phyloP scores from a whole-genome alignment of 2,113 vertebrate genomes.

The Oreotrochilus melanogaster region DNA sequence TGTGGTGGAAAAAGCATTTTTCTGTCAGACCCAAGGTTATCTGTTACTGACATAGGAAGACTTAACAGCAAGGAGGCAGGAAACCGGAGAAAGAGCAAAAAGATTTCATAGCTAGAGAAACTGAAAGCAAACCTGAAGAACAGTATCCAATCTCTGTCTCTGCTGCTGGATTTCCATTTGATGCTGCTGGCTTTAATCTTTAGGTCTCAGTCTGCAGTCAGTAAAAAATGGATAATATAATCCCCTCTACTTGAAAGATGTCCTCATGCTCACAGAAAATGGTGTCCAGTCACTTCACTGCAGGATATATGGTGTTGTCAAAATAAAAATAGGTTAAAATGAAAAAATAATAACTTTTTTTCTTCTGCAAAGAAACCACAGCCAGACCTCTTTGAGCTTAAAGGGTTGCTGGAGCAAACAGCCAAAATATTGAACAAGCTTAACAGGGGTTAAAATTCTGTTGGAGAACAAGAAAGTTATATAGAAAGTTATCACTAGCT shows the following conservation, averaged over 20 bases:
- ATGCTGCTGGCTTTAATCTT: neutral
- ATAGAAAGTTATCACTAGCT: neutral
- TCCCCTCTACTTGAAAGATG: neutral
- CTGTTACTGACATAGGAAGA: neutral
- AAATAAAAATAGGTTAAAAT: slow-evolving; percentile 8
- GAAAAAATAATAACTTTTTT: neutral
- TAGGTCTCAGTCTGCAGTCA: neutral
- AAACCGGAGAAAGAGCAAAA: neutral
- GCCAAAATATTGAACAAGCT: neutral
- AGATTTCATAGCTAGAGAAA: neutral
- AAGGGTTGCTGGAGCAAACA: neutral
- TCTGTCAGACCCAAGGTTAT: neutral
- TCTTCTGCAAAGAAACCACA: neutral
- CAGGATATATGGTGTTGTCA: neutral
- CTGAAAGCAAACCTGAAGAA: neutral
- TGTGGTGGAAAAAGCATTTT: neutral
- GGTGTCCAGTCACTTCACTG: neutral
- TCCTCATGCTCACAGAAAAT: neutral
- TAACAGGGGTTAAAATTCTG: neutral
- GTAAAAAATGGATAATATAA: neutral
- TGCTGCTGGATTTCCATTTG: neutral
- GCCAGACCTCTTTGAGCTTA: neutral
- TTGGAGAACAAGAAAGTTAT: neutral
- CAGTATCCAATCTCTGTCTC: neutral
- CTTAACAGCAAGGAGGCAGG: neutral